Conservation (phyloP, 2,797 vertebrate genomes). For the Uromys caudimaculatus region DNA sequence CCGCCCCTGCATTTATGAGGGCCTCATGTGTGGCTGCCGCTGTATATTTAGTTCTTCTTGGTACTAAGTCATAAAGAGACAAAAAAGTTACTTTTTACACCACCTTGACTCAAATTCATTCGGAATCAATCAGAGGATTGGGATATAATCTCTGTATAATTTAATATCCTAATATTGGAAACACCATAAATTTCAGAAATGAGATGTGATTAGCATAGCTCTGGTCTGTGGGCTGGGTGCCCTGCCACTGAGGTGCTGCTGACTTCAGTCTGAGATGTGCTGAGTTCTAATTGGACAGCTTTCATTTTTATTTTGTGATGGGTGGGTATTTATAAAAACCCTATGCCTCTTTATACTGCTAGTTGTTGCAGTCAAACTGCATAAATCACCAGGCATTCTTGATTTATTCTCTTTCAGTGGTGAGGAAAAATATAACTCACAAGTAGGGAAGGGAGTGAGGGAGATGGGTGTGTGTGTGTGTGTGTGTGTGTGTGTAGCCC, state of each 20-base stretch:
- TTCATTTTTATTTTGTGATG: background rate
- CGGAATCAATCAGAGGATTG: conserved; percentile 52
- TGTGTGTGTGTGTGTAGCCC: background rate
- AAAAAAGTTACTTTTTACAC: conserved; percentile 65
- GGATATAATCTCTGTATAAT: background rate
- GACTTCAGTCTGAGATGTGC: background rate
- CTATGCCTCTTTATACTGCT: background rate
- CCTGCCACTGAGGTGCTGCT: background rate
- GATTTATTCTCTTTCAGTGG: conserved; percentile 6
- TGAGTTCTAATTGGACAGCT: background rate
- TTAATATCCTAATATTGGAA: conserved; percentile 49
- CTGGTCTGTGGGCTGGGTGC: background rate
- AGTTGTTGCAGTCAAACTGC: background rate
- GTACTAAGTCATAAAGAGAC: conserved; percentile 17
- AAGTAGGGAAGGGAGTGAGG: background rate
- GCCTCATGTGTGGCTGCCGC: background rate
- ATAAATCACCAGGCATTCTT: background rate
- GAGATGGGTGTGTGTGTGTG: background rate
- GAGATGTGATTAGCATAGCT: background rate
- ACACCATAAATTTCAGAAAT: background rate
- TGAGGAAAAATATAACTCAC: background rate
- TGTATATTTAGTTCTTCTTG: background rate
- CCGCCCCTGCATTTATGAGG: background rate
- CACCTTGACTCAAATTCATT: conserved; percentile 59
- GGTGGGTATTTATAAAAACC: background rate